Base-by-base conservation (phyloP, 2,888 invertebrate species). In the Deilephila elpenor region DNA sequence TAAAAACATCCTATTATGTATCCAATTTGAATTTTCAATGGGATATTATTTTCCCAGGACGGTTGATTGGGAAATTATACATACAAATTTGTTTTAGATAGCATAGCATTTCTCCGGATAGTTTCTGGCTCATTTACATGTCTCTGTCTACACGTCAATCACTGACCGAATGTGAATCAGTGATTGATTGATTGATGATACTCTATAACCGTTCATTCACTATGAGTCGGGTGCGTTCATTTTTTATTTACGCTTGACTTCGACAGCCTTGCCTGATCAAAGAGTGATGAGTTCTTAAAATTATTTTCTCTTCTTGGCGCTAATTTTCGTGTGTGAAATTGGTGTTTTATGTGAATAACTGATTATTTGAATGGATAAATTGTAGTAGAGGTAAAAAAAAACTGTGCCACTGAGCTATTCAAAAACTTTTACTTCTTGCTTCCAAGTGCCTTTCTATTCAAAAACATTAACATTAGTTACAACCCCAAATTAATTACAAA, bases 61-160 rank as follows among this genome's bases (percentile, higher is more conserved):
- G 67, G 67, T 67, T 67, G 67, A 67, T 67, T 67, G 25, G 67
- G 44, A 67, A 67, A 67, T 67, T 67, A 67, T 67, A 67, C 67
- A 67, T 67, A 67, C 67, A 67, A 67, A 51, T 67, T 44, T 67
- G 67, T 67, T 56, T 71, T 59, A 71, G 80, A 78, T 77, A 78
- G 75, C 51, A 75, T 77, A 81, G 64, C 56, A 19, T 59, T 56
- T 20, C 25, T 25, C 11, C 67, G 29, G 56, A 73, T 78, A 77
- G 78, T 83, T 84, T 83, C 84, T 83, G 86, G 78, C 88, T 93
- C 93, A 93, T 94, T 93, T 92, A 86, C 87, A 84, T 87, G 84
- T 88, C 91, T 86, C 89, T 92, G 92, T 93, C 93, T 90, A 89
- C 82, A 82, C 88, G 93, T 93, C 94, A 93, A 93, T 93, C 93